Evolutionary conservation across 1,140 invertebrate genomes (phyloP), one percentile per base, ranked within the genome.

Genomic region (Caerostris darwini): DNA sequence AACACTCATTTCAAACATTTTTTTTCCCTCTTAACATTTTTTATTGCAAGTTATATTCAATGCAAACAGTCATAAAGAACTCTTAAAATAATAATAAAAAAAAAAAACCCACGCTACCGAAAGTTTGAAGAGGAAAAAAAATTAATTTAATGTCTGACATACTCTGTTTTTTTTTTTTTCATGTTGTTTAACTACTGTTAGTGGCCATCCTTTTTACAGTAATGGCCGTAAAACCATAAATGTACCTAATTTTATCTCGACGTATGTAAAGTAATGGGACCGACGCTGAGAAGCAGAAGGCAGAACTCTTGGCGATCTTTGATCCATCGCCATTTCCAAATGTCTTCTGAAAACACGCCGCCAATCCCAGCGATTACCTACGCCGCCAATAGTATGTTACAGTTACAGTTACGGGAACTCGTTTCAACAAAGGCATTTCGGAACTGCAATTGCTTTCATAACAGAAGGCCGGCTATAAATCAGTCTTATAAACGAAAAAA

Each of bases 191-290:
- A 77, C 69, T 77, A 77, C 69, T 34, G 3, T 4, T 77, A 53
- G 69, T 77, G 4, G 69, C 69, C 69, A 53, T 77, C 69, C 19
- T n/a, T 34, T 77, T 77, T 34, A 53, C 69, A 10, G 69, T 77
- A 77, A 77, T 77, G 69, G 69, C 50, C 69, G 34, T 77, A 77
- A 77, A 77, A 77, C 69, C 69, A 77, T 77, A 77, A 77, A 53
- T 77, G 69, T 77, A 77, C 69, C 69, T 77, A 77, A 77, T 77
- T 77, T 77, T 77, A 77, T 77, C 69, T 77, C 19, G 34, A 77
- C 69, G 69, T 77, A 77, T 77, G 69, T 77, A 77, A 77, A 77
- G 69, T 77, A 77, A 77, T 77, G 69, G 69, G 50, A 77, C n/a
- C 12, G 69, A 10, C 14, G 19, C 19, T 10, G 50, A 77, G 7